These are phyloP conservation scores for Maccullochella peelii DNA, from an alignment of 2,113 vertebrate genomes.

Conservation along the genomic window DNA sequence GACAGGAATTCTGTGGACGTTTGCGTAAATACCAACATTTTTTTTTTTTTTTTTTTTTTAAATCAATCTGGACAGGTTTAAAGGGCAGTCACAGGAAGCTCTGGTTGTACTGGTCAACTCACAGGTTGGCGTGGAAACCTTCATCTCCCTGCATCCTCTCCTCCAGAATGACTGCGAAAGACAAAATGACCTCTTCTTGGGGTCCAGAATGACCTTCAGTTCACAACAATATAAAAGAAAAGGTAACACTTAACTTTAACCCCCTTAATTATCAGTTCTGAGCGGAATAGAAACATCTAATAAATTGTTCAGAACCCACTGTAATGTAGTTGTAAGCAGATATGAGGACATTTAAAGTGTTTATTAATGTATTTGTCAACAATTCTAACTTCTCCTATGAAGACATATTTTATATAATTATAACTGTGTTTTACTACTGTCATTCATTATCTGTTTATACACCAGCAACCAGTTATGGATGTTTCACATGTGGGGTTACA, in stretches of 20 bases:
- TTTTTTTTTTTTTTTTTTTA: neutral
- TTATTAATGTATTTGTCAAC: neutral
- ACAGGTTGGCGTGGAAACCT: conserved; percentile 8
- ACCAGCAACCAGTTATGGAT: neutral
- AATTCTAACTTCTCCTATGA: neutral
- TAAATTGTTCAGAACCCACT: neutral
- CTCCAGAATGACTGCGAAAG: neutral
- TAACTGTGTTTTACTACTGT: neutral
- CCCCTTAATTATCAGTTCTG: neutral
- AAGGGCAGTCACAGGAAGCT: neutral
- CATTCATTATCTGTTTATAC: conserved; percentile 8
- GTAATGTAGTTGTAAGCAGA: neutral
- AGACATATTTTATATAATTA: neutral
- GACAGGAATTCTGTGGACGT: neutral
- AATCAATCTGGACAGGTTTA: neutral
- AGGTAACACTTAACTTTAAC: neutral
- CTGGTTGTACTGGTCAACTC: neutral
- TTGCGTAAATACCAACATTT: neutral
- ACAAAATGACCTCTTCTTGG: neutral
- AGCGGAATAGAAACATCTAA: neutral
- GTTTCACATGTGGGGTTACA: neutral
- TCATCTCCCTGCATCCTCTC: conserved; percentile 7
- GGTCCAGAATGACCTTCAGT: neutral
- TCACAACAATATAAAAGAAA: neutral
- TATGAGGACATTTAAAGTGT: neutral